Evolutionary conservation across 2,113 vertebrate genomes (phyloP).

Genomic region (Vicugna pacos): DNA sequence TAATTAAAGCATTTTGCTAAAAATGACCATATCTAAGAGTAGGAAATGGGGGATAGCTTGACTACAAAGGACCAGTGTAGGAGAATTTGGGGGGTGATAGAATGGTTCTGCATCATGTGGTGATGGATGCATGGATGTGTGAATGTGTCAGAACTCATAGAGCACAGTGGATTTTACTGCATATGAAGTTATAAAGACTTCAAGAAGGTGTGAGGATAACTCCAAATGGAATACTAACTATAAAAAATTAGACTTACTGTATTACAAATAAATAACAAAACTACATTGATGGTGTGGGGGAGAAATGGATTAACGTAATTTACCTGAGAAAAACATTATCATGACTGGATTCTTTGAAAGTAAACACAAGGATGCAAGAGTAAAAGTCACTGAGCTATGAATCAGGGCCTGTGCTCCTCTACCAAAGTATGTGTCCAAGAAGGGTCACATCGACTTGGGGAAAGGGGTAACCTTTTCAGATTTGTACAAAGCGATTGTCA

Average conservation of each 20-base stretch:
- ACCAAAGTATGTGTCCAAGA: not conserved
- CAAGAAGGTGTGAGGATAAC: not conserved
- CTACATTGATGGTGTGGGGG: not conserved
- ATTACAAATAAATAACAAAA: not conserved
- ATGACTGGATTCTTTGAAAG: not conserved
- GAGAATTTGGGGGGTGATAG: not conserved
- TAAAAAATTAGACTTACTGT: not conserved
- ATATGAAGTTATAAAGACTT: not conserved
- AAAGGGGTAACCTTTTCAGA: not conserved
- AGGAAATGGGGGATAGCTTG: not conserved
- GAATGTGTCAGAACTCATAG: not conserved
- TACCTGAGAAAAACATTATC: not conserved
- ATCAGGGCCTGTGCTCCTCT: not conserved
- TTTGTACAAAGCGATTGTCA: not conserved
- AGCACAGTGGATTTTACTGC: not conserved
- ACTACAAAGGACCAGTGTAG: not conserved
- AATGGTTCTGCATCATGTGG: not conserved
- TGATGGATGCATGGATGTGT: not conserved
- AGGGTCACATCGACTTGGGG: not conserved
- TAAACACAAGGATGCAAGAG: not conserved
- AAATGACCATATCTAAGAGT: too few relatives aligned
- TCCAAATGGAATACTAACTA: not conserved
- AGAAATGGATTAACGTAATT: not conserved
- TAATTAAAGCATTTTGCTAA: too few relatives aligned
- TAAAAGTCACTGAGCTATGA: not conserved